Evolutionary conservation across 2,797 vertebrate species (phyloP), one percentile per base, ranked within the genome.

Genomic region (Poecilia gillii): DNA sequence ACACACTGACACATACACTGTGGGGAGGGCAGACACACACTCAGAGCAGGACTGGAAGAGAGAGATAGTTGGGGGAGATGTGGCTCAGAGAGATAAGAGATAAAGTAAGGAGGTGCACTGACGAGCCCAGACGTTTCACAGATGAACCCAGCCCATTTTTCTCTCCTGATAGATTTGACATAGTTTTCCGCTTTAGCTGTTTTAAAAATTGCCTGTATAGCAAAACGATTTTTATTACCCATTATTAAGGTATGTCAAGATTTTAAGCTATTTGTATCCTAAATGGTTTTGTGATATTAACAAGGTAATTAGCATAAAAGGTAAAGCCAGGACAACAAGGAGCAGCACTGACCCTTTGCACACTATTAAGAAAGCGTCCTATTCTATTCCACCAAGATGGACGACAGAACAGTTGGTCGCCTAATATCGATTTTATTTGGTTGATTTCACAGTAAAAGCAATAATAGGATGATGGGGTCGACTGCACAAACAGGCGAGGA

Each of bases 21-120:
- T 59, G 41, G 53, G 79, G 73, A 49, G 62, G 46, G 33, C 53
- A 9, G 51, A 55, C 70, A 75, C 68, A 68, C 6, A 73, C 64
- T 66, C 0, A 45, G 33, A 47, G 45, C 31, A 55, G 39, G 20
- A 75, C 28, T 64, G 55, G 46, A 16, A 53, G 14, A 64, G 62
- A 18, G 39, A 25, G 43, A 51, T 11, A 8, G 45, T 70, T 39
- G 20, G 9, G 36, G 71, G 70, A 25, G 41, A 74, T 16, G 46
- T 71, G 33, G 72, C 47, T 31, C 64, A 72, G 33, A 83, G 20
- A 74, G 6, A 71, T 4, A 72, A 53, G 23, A 31, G 43, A 46
- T 31, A n/a, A 79, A 73, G 20, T 18, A 59, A 11, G 36, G 41
- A 75, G 66, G 39, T 39, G 28, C 0, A 70, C 72, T 28, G n/a